A percentile compares a stretch with the other conserved stretches of the same genome.
These are phyloP conservation scores for Paralvinella palmiformis DNA, from an alignment of 1,140 invertebrate genomes.

Conservation along the genomic window DNA sequence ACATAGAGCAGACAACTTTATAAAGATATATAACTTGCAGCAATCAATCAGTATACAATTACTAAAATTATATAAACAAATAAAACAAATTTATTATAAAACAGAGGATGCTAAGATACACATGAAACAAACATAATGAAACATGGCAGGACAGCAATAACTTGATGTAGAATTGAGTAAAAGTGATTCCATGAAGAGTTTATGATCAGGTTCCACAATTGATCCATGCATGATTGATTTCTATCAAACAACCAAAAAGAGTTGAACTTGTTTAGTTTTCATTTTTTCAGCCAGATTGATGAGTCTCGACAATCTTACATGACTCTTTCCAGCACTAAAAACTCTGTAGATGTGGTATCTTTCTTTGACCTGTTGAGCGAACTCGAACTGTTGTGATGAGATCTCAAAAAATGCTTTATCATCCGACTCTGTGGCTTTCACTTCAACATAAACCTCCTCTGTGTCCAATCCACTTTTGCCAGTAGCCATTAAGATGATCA, in stretches of 20 bases:
- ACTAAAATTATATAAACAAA: too few species aligned
- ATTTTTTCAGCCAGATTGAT: slow-evolving; percentile 10
- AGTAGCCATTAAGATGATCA: not conserved
- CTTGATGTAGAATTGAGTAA: too few species aligned
- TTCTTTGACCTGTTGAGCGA: slow-evolving; percentile 34
- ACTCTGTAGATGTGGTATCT: slow-evolving; percentile 40
- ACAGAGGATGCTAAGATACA: too few species aligned
- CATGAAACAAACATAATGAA: too few species aligned
- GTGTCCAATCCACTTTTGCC: not conserved
- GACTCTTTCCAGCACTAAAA: slow-evolving; percentile 31
- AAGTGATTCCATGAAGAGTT: too few species aligned
- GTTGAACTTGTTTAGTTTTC: not conserved
- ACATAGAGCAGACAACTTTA: too few species aligned
- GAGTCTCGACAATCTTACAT: slow-evolving; percentile 1
- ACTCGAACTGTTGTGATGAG: slow-evolving; percentile 35
- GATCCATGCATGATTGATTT: too few species aligned
- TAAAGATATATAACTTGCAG: too few species aligned
- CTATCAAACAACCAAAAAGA: slow-evolving; percentile 8
- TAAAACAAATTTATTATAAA: too few species aligned
- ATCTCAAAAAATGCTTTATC: slow-evolving; percentile 40
- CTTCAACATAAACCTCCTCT: slow-evolving; percentile 25
- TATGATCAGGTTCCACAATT: too few species aligned
- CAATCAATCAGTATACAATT: too few species aligned
- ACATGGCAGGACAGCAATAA: too few species aligned
- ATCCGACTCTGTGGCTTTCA: slow-evolving; percentile 34